These are phyloP conservation scores for Spheniscus humboldti DNA, from an alignment of 2,797 vertebrate genomes.

Conservation along the genomic window DNA sequence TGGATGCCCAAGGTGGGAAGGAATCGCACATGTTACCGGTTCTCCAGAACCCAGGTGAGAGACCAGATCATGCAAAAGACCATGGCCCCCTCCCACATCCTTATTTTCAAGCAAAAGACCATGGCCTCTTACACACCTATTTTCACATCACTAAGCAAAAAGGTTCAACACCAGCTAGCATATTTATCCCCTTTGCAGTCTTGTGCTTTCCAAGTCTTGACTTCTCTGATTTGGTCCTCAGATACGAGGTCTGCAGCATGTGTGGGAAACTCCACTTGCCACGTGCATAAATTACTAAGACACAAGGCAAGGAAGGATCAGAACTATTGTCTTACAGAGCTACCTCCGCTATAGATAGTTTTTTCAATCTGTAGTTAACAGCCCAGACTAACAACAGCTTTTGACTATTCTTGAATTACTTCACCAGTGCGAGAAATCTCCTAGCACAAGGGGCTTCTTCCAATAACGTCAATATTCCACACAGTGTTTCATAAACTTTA, in stretches of 20 bases:
- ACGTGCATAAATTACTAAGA: not conserved
- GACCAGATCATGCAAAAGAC: not conserved
- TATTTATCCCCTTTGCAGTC: not conserved
- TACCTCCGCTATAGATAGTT: not conserved
- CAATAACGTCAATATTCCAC: not conserved
- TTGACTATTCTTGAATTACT: not conserved
- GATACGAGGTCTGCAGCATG: not conserved
- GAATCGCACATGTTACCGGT: not conserved
- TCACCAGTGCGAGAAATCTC: not conserved
- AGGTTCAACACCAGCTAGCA: not conserved
- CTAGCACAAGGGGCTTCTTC: not conserved
- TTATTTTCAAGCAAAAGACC: not conserved
- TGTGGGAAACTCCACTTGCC: not conserved
- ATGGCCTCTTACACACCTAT: not conserved
- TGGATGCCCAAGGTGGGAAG: not conserved
- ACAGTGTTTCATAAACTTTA: conserved; percentile 14
- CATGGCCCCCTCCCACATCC: not conserved
- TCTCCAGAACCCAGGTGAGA: not conserved
- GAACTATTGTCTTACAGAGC: not conserved
- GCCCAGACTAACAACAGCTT: not conserved
- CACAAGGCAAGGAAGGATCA: not conserved
- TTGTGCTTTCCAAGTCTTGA: not conserved
- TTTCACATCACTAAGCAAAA: not conserved
- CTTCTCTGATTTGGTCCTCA: not conserved
- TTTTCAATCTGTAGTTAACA: not conserved